A percentile compares a stretch with the other conserved stretches of the same genome.
Conservation (phyloP, 2,113 vertebrate species). For the human region DNA sequence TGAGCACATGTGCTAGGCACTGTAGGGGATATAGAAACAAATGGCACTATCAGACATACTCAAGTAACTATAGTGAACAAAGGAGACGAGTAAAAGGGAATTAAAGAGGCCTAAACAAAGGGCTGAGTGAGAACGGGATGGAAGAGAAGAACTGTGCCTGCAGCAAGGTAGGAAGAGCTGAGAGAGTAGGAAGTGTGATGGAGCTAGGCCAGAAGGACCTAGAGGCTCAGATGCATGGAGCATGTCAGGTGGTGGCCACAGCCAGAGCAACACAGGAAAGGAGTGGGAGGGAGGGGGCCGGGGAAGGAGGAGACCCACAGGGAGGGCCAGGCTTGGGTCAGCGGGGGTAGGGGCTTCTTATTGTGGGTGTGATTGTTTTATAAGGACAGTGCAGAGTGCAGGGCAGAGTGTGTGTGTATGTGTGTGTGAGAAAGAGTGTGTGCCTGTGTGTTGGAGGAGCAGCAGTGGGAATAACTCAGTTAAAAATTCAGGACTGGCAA, state of each 20-base stretch:
- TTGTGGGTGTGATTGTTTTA: neutral
- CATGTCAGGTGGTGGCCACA: neutral
- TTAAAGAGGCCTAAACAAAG: neutral
- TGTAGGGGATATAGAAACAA: neutral
- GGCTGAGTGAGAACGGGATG: neutral
- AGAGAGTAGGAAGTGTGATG: neutral
- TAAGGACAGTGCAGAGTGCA: neutral
- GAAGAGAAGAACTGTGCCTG: neutral
- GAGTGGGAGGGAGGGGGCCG: too few relatives aligned
- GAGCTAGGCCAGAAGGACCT: neutral
- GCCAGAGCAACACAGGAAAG: too few relatives aligned
- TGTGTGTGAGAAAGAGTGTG: neutral
- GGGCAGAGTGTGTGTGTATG: neutral
- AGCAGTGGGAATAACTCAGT: slow-evolving; percentile 53
- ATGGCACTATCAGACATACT: neutral
- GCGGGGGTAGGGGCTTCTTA: neutral
- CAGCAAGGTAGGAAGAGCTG: neutral
- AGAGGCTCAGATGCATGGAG: neutral
- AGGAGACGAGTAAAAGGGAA: neutral
- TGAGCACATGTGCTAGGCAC: neutral
- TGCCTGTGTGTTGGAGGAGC: neutral
- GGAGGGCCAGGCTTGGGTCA: neutral
- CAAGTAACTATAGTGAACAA: neutral
- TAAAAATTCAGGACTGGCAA: slow-evolving; percentile 64
- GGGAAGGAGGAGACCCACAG: too few relatives aligned